These are phyloP conservation scores for Sisyra nigra DNA, from an alignment of 2,888 invertebrate genomes.

Conservation along the genomic window DNA sequence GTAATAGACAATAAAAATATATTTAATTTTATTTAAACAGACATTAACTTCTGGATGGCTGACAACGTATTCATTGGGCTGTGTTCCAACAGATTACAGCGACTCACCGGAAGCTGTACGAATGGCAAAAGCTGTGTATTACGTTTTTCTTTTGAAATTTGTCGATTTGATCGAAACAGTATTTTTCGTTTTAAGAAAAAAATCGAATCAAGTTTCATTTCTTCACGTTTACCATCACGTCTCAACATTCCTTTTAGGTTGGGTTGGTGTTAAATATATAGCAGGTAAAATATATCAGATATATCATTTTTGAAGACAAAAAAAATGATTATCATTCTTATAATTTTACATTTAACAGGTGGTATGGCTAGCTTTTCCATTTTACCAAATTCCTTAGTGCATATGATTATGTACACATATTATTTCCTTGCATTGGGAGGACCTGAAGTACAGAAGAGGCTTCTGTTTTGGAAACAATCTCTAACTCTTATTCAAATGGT, in stretches of 20 bases:
- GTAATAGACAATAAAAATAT: neutral
- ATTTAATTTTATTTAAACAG: constrained; percentile 24
- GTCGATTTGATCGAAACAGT: constrained; percentile 51
- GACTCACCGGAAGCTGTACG: constrained; percentile 38
- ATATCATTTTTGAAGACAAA: no score
- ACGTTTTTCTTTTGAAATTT: constrained; percentile 44
- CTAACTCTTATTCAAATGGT: constrained; percentile 49
- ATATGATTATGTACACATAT: constrained; percentile 63
- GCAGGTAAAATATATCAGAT: constrained; percentile 32
- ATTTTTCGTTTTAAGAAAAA: constrained; percentile 56
- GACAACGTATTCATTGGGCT: constrained; percentile 42
- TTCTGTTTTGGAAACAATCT: constrained; percentile 40
- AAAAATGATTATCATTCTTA: neutral
- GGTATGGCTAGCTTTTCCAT: constrained; percentile 47
- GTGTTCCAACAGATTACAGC: constrained; percentile 56
- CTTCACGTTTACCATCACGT: constrained; percentile 61
- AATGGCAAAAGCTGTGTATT: constrained; percentile 35
- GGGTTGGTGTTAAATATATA: constrained; percentile 42
- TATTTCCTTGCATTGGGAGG: constrained; percentile 50
- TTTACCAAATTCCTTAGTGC: constrained; percentile 48
- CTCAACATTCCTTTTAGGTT: constrained; percentile 39
- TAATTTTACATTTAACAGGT: constrained; percentile 28
- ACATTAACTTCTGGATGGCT: constrained; percentile 47
- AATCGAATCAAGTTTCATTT: constrained; percentile 49
- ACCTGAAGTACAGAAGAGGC: constrained; percentile 32